Evolutionary conservation across 2,113 vertebrate genomes (phyloP).

Genomic region (Gymnogyps californianus): DNA sequence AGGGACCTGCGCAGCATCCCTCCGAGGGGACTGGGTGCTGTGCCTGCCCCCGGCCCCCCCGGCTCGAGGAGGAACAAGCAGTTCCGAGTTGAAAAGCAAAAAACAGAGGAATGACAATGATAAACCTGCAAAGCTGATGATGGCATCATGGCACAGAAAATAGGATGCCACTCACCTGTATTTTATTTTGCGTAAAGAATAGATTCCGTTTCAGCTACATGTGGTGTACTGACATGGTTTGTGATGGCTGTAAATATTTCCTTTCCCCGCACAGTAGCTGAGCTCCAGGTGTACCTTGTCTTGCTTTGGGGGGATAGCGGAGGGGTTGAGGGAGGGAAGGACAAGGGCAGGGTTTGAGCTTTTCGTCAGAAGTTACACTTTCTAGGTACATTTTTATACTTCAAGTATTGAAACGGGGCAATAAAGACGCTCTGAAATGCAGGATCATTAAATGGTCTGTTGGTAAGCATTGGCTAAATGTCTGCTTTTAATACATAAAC

Average conservation of each 20-base stretch:
- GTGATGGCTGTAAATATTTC: constrained; percentile 47
- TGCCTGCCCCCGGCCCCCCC: neutral
- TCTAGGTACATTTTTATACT: constrained; percentile 65
- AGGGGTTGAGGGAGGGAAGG: constrained; percentile 32
- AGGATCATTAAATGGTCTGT: constrained; percentile 53
- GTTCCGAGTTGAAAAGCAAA: neutral
- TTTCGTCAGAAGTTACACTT: constrained; percentile 58
- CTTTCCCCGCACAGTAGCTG: neutral
- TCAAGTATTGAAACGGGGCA: constrained; percentile 48
- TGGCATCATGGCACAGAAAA: constrained; percentile 45
- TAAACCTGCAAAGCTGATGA: constrained; percentile 30
- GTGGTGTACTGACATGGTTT: neutral
- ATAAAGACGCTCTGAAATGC: constrained; percentile 60
- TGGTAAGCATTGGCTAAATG: neutral
- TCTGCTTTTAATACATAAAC: neutral
- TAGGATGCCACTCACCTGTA: constrained; percentile 8
- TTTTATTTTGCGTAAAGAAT: constrained; percentile 29
- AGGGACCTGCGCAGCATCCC: neutral
- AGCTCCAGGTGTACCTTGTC: constrained; percentile 31
- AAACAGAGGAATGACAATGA: neutral
- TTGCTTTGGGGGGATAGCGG: constrained; percentile 7
- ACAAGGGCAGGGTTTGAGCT: constrained; percentile 52
- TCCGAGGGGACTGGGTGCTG: fast-evolving
- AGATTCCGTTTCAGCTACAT: constrained; percentile 7
- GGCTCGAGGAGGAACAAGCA: neutral